Evolutionary conservation across 1,140 invertebrate species (phyloP), one percentile per base, ranked within the genome.

Genomic region (Gonatopus flavifemur): DNA sequence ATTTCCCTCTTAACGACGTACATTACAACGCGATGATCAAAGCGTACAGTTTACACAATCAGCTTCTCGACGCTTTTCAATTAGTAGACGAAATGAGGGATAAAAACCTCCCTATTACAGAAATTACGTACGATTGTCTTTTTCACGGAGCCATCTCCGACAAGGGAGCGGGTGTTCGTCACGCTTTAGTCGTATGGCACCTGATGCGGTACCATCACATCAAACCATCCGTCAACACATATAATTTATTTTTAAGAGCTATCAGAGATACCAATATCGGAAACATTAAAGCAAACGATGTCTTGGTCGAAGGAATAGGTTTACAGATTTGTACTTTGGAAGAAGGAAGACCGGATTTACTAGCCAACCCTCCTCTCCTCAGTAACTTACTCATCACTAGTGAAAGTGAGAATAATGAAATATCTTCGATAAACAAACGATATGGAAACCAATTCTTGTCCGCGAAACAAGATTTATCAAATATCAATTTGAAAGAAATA

Each of bases 1-100:
- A 81, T 4, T 77, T 86, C 55, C 63, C 82, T 36, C 82, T 89
- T 2, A 94, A 93, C 74, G 64, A 84, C 1, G 84, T 84, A 3
- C 91, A 89, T 67, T 95, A 92, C 58, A 88, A 94, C 82, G 83
- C 88, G 3, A 88, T 96, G 85, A 89, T 96, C 7, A 96, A 94
- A 82, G 90, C 91, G 3, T 97, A 91, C 81, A 91, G 90, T 3
- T 76, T 86, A 53, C 89, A 89, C 77, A 87, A 88, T 4, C 85
- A 93, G 69, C 62, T 93, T 10, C 49, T 81, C 38, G 86, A 83
- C 39, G 89, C 92, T 5, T 94, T 94, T 77, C 55, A 81, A 64
- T 66, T 96, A 42, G 86, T 89, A 8, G 91, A 96, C 79, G 88
- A 94, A 81, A 93, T 94, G 87, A 58, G 77, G 1, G 77, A 84